These are phyloP conservation scores for Chionis minor DNA, from an alignment of 2,113 vertebrate species.

Conservation along the genomic window DNA sequence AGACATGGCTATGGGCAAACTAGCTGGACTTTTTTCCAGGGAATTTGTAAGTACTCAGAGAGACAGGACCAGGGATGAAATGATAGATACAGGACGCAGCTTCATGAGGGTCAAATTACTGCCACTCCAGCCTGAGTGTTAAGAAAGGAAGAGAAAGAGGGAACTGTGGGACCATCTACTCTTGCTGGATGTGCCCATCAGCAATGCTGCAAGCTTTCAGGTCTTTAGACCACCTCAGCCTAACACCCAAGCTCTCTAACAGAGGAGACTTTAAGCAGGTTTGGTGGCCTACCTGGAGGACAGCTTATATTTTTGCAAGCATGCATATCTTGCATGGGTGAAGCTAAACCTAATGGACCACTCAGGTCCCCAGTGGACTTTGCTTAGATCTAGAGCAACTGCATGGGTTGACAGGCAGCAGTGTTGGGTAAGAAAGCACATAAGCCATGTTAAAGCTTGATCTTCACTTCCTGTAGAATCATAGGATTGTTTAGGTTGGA, in stretches of 20 bases:
- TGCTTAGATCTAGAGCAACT: background rate
- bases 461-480: background rate
- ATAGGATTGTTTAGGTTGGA: background rate
- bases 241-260: accelerated
- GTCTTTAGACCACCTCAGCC: background rate
- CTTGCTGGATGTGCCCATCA: background rate
- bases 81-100: background rate
- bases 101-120: background rate
- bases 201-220: background rate
- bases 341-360: background rate
- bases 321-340: background rate
- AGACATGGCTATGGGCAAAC: accelerated
- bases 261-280: background rate
- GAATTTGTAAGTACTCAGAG: background rate
- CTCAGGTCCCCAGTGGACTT: background rate
- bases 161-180: background rate
- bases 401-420: background rate
- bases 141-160: background rate
- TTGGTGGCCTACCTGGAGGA: background rate
- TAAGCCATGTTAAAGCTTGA: background rate
- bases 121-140: background rate
- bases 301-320: background rate
- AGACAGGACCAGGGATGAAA: background rate
- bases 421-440: background rate
- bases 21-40: background rate